Conservation (phyloP, 2,797 vertebrate genomes). For the Diglossa cyanea region DNA sequence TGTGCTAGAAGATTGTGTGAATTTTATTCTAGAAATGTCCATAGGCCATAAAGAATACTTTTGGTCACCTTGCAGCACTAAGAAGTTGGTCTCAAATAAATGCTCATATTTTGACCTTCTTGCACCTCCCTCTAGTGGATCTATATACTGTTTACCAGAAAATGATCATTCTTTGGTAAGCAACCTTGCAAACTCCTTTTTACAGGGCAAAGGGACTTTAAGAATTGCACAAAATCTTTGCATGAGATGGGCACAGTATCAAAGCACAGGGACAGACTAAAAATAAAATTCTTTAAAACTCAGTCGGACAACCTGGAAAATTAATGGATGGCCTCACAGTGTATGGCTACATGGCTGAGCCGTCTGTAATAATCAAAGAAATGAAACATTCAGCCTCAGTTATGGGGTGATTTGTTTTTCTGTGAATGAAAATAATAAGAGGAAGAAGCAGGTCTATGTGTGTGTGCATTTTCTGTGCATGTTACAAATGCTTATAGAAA, state of each 20-base stretch:
- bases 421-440: background rate
- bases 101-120: background rate
- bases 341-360: background rate
- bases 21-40: background rate
- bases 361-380: constrained; percentile 5
- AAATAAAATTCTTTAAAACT: background rate
- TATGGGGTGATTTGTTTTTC: background rate
- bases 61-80: background rate
- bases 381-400: background rate
- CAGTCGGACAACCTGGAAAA: background rate
- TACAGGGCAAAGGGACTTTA: background rate
- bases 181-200: background rate
- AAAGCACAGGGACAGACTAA: background rate
- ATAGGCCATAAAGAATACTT: background rate
- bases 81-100: background rate
- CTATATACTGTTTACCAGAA: background rate
- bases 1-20: background rate
- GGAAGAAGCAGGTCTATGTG: background rate
- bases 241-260: background rate
- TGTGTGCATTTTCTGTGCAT: background rate
- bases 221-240: background rate
- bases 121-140: background rate
- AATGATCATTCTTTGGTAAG: background rate
- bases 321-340: background rate
- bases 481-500: background rate